Conservation (phyloP, 2,797 vertebrate species). For the Scomberomorus guttatus region DNA sequence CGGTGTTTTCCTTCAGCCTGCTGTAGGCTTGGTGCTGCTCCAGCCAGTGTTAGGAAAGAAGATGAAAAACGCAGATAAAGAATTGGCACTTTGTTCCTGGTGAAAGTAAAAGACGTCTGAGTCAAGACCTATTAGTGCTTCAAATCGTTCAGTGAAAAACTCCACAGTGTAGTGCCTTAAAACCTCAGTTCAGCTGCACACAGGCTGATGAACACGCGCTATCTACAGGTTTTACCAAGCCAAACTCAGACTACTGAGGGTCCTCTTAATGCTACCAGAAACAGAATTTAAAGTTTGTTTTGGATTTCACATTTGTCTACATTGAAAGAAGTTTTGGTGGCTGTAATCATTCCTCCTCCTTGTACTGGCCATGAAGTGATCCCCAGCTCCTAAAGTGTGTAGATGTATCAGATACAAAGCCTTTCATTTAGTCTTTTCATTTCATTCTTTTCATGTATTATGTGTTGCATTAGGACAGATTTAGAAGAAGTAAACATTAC, state of each 20-base stretch:
- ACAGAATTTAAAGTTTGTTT: too few relatives aligned
- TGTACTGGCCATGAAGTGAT: background rate
- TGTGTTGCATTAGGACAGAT: too few relatives aligned
- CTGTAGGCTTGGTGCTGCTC: slow-evolving; percentile 61
- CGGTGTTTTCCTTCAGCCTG: slow-evolving; percentile 64
- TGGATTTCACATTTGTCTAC: background rate
- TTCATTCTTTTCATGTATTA: too few relatives aligned
- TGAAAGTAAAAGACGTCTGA: slow-evolving; percentile 25
- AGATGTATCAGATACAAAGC: background rate
- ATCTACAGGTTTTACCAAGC: too few relatives aligned
- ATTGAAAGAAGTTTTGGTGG: background rate
- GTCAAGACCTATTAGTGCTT: slow-evolving; percentile 6
- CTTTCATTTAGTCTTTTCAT: too few relatives aligned
- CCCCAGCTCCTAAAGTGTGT: background rate
- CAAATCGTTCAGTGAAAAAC: slow-evolving; percentile 17
- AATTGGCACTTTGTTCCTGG: slow-evolving; percentile 60
- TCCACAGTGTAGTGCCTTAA: background rate
- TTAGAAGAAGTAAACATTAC: too few relatives aligned
- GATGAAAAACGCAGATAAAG: slow-evolving; percentile 77
- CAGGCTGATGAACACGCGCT: too few relatives aligned
- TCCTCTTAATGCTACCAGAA: too few relatives aligned
- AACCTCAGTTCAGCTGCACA: background rate
- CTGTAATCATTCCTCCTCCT: too few relatives aligned
- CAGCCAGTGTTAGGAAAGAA: slow-evolving; percentile 65
- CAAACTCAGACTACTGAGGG: too few relatives aligned